Base-by-base conservation (phyloP, 1,140 invertebrate species). In the Phymorhynchus buccinoides region DNA sequence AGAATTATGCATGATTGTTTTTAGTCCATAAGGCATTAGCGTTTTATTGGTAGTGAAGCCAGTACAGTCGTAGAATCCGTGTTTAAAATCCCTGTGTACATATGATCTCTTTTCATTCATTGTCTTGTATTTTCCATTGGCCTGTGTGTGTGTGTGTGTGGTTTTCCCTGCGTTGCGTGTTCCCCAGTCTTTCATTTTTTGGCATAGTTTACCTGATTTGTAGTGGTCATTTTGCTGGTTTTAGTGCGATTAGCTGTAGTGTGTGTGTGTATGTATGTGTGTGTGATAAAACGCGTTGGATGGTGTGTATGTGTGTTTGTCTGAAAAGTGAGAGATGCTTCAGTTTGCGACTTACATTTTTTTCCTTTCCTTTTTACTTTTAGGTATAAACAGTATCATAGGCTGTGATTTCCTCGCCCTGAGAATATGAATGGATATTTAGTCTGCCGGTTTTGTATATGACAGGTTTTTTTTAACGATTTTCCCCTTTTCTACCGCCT, bases 261-360 rank as follows among this genome's bases (percentile, higher is more conserved):
- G 27, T 68, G 66, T 68, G 66, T 68, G 66, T 68, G 66, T 68
- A 27, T 71, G 66, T n/a, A 35, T 71, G 66, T 71, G 66, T 71
- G 66, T n/a, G 66, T 71, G 66, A 9, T 52, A 18, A 14, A 52
- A 52, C 22, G 22, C 12, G 22, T 52, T 2, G 48, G 48, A 52
- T 14, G 16, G 27, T 71, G 27, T 71, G 66, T 18, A 1, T n/a
- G 66, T 71, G 66, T 71, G 66, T 71, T 12, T 56, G 27, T 71
- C 27, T 71, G 52, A 12, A 56, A 18, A 9, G 22, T 52, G 12
- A 52, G 12, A 52, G 48, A 18, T 52, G 48, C 48, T 52, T 52
- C 48, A 52, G 48, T 14, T 52, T 52, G 48, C 22, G 12, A 18
- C 48, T 52, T 9, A 2, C 48, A 14, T 52, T 52, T 52, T 52